Base-by-base conservation (phyloP, 2,888 invertebrate species). In the Dascillus cervinus region DNA sequence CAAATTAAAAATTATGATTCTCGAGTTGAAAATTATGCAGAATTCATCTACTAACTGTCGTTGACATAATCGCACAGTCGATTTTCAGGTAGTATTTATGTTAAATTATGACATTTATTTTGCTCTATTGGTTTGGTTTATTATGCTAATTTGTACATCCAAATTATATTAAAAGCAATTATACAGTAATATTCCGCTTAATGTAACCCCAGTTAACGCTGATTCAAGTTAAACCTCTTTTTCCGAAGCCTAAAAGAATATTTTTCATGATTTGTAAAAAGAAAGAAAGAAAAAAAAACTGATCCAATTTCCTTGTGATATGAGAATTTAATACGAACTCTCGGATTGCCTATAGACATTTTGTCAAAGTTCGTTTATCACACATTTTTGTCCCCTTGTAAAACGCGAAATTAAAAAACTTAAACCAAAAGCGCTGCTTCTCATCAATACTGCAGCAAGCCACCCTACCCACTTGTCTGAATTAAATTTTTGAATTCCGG, bases 131-230 rank as follows among this genome's bases (percentile, higher is more conserved):
- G n/a, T n/a, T n/a, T n/a, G n/a, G n/a, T n/a, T n/a, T n/a, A n/a
- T n/a, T n/a, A n/a, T n/a, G n/a, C n/a, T n/a, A n/a, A n/a, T n/a
- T n/a, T n/a, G n/a, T n/a, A n/a, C n/a, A n/a, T n/a, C n/a, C n/a
- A n/a, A n/a, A n/a, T n/a, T n/a, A n/a, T n/a, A n/a, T n/a, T n/a
- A n/a, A n/a, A n/a, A n/a, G n/a, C n/a, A n/a, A n/a, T n/a, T n/a
- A n/a, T n/a, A n/a, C n/a, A n/a, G n/a, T n/a, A n/a, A n/a, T n/a
- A n/a, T n/a, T n/a, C n/a, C n/a, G n/a, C n/a, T n/a, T n/a, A n/a
- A n/a, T n/a, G 17, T 17, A 8, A 17, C 17, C 17, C 17, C 17
- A 8, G 4, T 17, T 17, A 17, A 30, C 32, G 15, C 30, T 17
- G 4, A 31, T 19, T n/a, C 11, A 24, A 17, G 13, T 24, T 1